phyloP scores from a whole-genome alignment of 2,888 invertebrate genomes.

The Dascillus cervinus region DNA sequence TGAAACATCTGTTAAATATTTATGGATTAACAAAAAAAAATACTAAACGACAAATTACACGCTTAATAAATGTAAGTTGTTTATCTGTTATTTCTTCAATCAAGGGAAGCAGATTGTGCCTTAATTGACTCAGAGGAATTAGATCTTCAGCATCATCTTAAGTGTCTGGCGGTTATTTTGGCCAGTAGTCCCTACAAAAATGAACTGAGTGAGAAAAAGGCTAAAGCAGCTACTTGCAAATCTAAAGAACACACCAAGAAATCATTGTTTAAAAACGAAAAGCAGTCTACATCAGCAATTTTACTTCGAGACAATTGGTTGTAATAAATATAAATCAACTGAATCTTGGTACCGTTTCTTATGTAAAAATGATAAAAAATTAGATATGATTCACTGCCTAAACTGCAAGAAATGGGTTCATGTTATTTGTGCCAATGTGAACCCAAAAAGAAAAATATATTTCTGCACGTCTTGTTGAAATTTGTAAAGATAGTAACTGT shows the following conservation, averaged over 20 bases:
- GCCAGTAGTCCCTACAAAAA: constrained; percentile 9
- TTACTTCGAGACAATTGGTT: neutral
- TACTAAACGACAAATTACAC: too few relatives aligned
- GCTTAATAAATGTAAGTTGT: too few relatives aligned
- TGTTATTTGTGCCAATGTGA: constrained; percentile 2
- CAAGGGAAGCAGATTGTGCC: too few relatives aligned
- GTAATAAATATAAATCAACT: constrained; percentile 1
- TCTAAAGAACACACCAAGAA: neutral
- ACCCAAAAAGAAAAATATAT: constrained; percentile 1
- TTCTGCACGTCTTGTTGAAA: neutral
- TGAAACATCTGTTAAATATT: too few relatives aligned
- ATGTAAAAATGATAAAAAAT: constrained; percentile 1
- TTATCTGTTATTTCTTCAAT: too few relatives aligned
- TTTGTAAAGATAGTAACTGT: neutral
- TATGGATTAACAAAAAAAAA: too few relatives aligned
- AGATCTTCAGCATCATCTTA: too few relatives aligned
- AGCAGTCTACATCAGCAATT: neutral
- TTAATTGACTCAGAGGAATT: too few relatives aligned
- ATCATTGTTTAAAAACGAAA: neutral
- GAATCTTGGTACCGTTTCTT: constrained; percentile 2
- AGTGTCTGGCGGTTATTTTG: constrained; percentile 3
- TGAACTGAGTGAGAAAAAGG: constrained; percentile 4
- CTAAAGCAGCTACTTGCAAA: neutral
- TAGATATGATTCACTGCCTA: constrained; percentile 2
- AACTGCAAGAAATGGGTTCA: constrained; percentile 3